Evolutionary conservation across 2,888 invertebrate species (phyloP).

Genomic region (Thymelicus sylvestris): DNA sequence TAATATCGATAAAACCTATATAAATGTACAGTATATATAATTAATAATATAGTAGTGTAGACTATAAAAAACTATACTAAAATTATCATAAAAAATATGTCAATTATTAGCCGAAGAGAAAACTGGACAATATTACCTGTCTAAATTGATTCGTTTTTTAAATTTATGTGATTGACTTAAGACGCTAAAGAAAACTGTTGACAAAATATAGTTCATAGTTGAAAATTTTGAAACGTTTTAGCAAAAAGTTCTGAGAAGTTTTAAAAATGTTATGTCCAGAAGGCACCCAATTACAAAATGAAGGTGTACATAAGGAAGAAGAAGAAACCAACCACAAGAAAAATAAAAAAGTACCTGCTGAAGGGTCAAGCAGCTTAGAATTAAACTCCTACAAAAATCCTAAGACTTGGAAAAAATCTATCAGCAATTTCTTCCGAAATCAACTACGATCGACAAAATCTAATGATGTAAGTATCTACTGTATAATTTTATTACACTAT

Average conservation of each 20-base stretch:
- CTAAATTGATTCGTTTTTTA: slow-evolving; percentile 46
- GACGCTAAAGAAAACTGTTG: slow-evolving; percentile 44
- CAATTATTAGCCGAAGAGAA: not conserved
- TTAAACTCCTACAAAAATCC: slow-evolving; percentile 68
- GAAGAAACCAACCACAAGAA: slow-evolving; percentile 57
- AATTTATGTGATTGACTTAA: slow-evolving; percentile 34
- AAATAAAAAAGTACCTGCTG: slow-evolving; percentile 59
- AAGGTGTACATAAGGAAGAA: slow-evolving; percentile 57
- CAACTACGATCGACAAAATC: slow-evolving; percentile 75
- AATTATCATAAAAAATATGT: too few relatives aligned
- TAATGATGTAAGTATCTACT: slow-evolving; percentile 66
- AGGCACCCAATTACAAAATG: slow-evolving; percentile 62
- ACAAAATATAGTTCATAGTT: slow-evolving; percentile 42
- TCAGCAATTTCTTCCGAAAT: slow-evolving; percentile 75
- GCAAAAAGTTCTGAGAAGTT: slow-evolving; percentile 52
- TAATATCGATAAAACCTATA: too few relatives aligned
- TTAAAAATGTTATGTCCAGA: slow-evolving; percentile 74
- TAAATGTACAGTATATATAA: too few relatives aligned
- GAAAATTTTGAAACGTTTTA: slow-evolving; percentile 63
- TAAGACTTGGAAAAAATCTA: slow-evolving; percentile 78
- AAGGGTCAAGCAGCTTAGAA: slow-evolving; percentile 63
- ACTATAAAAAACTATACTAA: too few relatives aligned
- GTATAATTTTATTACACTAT: not conserved
- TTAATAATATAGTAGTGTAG: too few relatives aligned
- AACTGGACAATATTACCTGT: slow-evolving; percentile 10